Base-by-base conservation (phyloP, 2,113 vertebrate genomes). In the Lynx canadensis region DNA sequence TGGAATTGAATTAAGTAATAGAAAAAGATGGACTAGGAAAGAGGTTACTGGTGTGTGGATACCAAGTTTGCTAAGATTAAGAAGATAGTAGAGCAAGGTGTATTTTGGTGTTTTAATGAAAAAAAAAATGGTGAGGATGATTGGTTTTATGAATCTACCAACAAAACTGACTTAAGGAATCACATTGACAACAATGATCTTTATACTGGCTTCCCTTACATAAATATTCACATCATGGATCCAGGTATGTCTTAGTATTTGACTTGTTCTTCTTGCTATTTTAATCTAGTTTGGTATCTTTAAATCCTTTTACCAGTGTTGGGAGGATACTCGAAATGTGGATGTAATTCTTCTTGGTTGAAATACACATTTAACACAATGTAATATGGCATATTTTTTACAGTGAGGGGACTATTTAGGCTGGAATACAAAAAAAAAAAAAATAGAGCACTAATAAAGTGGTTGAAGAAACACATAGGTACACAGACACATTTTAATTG, bases 301-400 rank as follows among this genome's bases (percentile, higher is more conserved):
- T 95, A 74, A 91, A 79, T 96, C n/a, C 36, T 82, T 91, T 71
- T 5, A 90, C 80, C 57, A 79, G 11, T n/a, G 27, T 81, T 74
- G 86, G 63, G 80, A 90, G 16, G 66, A 79, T 63, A 52, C 41
- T 76, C 71, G 25, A 97, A 95, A 87, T 96, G 57, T 12, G 0
- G 80, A 38, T 29, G 1, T 69, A 84, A 73, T 89, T 90, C 52
- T 96, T 90, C 45, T 83, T 52, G 52, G 41, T 60, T 79, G 78
- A 97, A 93, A 66, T 95, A 86, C 7, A 91, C 96, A 95, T 88
- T 82, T 82, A 79, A 68, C 69, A 91, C 41, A 84, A 71, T n/a
- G n/a, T 50, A 48, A 29, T 11, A 27, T 78, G 29, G 63, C 73
- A 73, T 78, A 68, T 55, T 55, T 73, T 94, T 80, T 84, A 85